phyloP scores from a whole-genome alignment of 2,888 invertebrate genomes.

The Meandrusa payeni region DNA sequence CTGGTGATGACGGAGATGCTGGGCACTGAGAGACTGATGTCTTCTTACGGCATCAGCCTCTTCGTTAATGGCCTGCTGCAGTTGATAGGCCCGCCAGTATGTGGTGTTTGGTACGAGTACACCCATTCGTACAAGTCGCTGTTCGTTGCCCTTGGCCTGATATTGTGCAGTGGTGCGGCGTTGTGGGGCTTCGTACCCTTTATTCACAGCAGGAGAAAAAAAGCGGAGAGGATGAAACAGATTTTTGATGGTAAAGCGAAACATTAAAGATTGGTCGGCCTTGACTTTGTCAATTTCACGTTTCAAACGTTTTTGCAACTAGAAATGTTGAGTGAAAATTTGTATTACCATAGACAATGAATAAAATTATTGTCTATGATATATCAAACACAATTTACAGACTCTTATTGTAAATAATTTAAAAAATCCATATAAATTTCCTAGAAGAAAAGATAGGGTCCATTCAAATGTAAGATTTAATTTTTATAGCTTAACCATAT shows the following conservation, averaged over 20 bases:
- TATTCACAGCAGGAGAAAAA: constrained; percentile 71
- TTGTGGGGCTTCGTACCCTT: constrained; percentile 89
- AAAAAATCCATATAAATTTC: neutral
- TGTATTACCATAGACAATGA: constrained; percentile 1
- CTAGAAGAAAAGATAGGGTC: constrained; percentile 11
- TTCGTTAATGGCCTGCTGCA: constrained; percentile 92
- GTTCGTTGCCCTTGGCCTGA: constrained; percentile 87
- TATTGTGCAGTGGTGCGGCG: constrained; percentile 85
- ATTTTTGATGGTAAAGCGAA: constrained; percentile 46
- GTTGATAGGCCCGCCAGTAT: constrained; percentile 90
- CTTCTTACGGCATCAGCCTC: constrained; percentile 92
- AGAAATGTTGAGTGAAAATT: no score
- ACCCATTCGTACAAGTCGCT: constrained; percentile 85
- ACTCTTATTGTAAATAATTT: neutral
- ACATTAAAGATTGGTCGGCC: constrained; percentile 12
- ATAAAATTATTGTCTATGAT: no score
- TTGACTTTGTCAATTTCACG: neutral
- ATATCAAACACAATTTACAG: no score
- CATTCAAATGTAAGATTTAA: constrained; percentile 12
- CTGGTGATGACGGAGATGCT: constrained; percentile 94
- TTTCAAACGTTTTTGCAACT: neutral
- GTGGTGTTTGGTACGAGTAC: constrained; percentile 85
- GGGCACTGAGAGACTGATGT: constrained; percentile 90
- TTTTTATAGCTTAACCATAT: constrained; percentile 1
- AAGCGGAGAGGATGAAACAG: constrained; percentile 33